These are phyloP conservation scores for Morinoia aosen DNA, from an alignment of 2,888 invertebrate species.

Conservation along the genomic window DNA sequence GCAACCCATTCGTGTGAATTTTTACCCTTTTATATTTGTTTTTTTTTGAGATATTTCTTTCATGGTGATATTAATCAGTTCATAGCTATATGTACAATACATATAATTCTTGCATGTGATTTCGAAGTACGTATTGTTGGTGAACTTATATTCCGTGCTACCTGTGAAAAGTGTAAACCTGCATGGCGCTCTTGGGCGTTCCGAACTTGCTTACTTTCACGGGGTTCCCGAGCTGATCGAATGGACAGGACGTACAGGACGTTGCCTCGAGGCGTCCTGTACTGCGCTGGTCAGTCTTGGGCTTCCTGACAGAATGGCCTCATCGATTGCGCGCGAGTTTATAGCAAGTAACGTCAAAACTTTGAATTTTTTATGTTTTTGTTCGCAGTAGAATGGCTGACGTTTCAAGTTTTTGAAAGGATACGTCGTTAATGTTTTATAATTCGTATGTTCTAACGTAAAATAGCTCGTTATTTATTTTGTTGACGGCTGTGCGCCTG, in stretches of 20 bases:
- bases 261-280: neutral
- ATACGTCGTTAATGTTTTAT: too few species aligned
- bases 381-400: neutral
- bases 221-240: neutral
- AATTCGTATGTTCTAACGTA: too few species aligned
- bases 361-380: neutral
- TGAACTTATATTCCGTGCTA: neutral
- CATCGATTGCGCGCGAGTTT: neutral
- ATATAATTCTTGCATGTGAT: too few species aligned
- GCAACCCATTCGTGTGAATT: too few species aligned
- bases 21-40: too few species aligned
- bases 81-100: too few species aligned
- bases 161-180: neutral
- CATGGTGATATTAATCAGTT: too few species aligned
- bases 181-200: neutral
- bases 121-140: neutral
- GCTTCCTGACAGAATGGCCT: neutral
- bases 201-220: neutral
- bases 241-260: neutral
- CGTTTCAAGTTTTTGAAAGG: neutral
- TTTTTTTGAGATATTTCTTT: too few species aligned
- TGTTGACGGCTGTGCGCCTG: too few species aligned
- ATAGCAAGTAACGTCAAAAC: neutral
- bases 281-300: neutral
- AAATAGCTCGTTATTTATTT: too few species aligned